These are phyloP conservation scores for Eubasilissa splendida DNA, from an alignment of 2,888 invertebrate species.

Conservation along the genomic window DNA sequence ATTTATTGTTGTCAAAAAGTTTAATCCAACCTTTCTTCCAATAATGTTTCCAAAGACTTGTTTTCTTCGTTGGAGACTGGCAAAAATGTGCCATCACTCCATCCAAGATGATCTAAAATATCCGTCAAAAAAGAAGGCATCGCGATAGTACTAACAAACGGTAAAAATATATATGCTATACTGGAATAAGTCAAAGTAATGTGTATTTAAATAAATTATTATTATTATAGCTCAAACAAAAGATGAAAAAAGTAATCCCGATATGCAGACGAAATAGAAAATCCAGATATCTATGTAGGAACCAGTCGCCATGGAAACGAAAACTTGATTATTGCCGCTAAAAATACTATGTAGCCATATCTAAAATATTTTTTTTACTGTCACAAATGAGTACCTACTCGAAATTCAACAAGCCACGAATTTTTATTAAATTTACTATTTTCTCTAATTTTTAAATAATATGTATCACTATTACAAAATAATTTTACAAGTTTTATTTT, in stretches of 20 bases:
- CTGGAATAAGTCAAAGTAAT: too few relatives aligned
- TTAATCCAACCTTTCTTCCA: constrained; percentile 63
- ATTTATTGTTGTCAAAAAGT: neutral
- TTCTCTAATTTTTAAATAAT: neutral
- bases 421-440: neutral
- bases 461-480: neutral
- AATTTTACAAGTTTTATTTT: neutral
- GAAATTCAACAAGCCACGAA: neutral
- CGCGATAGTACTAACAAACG: constrained; percentile 31
- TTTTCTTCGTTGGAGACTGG: constrained; percentile 87
- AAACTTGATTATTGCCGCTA: neutral
- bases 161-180: too few relatives aligned
- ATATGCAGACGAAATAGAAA: too few relatives aligned
- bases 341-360: neutral
- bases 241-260: too few relatives aligned
- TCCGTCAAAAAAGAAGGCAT: constrained; percentile 73
- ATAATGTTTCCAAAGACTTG: constrained; percentile 65
- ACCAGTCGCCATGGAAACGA: neutral
- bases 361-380: neutral
- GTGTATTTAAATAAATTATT: too few relatives aligned
- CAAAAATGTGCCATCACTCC: constrained; percentile 83
- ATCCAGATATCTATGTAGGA: neutral
- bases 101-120: constrained; percentile 80
- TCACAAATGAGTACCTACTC: neutral
- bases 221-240: too few relatives aligned